Base-by-base conservation (phyloP, 2,797 vertebrate genomes). In the Gadopsis marmoratus region DNA sequence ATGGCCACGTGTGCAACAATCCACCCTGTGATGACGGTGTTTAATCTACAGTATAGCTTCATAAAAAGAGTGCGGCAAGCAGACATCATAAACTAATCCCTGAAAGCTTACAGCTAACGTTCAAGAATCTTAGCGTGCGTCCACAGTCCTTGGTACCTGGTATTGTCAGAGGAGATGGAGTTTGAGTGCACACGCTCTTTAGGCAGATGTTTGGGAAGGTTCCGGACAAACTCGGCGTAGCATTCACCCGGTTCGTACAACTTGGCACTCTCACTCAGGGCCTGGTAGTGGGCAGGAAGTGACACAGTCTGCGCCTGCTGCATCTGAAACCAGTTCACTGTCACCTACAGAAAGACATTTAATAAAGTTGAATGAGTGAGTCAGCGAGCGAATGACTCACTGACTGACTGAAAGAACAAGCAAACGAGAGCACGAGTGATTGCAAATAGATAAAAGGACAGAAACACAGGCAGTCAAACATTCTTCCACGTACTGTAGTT, bases 291-390 rank as follows among this genome's bases (percentile, higher is more conserved):
- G 35, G 96, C 92, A 7, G 98, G 97, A 21, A 98, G 94, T 7
- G 96, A 96, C 26, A 95, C 95, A 19, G 93, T 95, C 89, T 98
- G 97, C 0, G 94, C 89, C 7, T 99, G 98, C 88, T 99, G 98
- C 95, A 99, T 96, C 91, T 99, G 98, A 93, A 98, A 98, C 94
- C 98, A 96, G 93, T 99, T 99, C 80, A 99, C 98, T 0, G 97
- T 98, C 91, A 97, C 97, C 98, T 99, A 65, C 35, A 54, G 65
- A 59, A 51, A 0, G 41, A 71, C 2, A 48, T n/a, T 14, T 50
- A 26, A 63, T 10, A 26, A 51, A 66, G 26, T 2, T 35, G 5
- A 60, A 26, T 33, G n/a, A 63, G 4, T 39, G 37, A 39, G 37
- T 3, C 3, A 39, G 7, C 35, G 35, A 45, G 4, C 60, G 31